Evolutionary conservation across 2,113 vertebrate genomes (phyloP), one percentile per base, ranked within the genome.

Genomic region (Notiomystis cincta): DNA sequence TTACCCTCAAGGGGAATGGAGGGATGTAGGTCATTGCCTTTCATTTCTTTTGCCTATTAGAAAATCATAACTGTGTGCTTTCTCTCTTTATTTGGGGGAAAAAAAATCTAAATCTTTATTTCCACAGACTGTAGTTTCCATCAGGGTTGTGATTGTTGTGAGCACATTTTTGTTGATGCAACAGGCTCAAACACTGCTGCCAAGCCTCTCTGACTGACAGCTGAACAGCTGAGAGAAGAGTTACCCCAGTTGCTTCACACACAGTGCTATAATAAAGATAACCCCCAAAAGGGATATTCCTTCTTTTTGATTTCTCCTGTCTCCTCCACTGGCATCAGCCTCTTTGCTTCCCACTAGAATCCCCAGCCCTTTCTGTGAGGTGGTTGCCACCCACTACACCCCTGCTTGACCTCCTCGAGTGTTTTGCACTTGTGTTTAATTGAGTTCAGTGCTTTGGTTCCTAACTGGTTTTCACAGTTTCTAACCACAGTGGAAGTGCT

Each of bases 361-460:
- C 6, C 22, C 8, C 13, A 54, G n/a, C 16, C 22, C 33, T 61
- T 56, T 61, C n/a, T 4, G 2, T 1, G 2, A 15, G 23, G 24
- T 25, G 7, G 12, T 62, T 0, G 0, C 31, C 13, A 23, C 13
- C 16, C 3, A 3, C 17, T 57, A 35, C 3, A 8, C 2, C 4
- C 4, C 22, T 61, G 9, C 35, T 69, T 65, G n/a, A 70, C 25
- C 7, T 76, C 16, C 60, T 48, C 0, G 0, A 45, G 31, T 20
- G 40, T 61, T 94, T 70, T 56, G 24, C 37, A 57, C 24, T 6
- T 8, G 4, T 67, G 15, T 69, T 89, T 72, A 33, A n/a, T 73
- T 62, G 42, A 27, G 86, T 94, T 78, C 57, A 28, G 38, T 62
- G 10, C 42, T 66, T 66, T 53, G 42, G 7, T 37, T 82, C 42